Percentiles rank a stretch among this genome's conserved stretches.
These are phyloP conservation scores for Brachionus plicatilis DNA, from an alignment of 1,140 invertebrate genomes.

Conservation along the genomic window DNA sequence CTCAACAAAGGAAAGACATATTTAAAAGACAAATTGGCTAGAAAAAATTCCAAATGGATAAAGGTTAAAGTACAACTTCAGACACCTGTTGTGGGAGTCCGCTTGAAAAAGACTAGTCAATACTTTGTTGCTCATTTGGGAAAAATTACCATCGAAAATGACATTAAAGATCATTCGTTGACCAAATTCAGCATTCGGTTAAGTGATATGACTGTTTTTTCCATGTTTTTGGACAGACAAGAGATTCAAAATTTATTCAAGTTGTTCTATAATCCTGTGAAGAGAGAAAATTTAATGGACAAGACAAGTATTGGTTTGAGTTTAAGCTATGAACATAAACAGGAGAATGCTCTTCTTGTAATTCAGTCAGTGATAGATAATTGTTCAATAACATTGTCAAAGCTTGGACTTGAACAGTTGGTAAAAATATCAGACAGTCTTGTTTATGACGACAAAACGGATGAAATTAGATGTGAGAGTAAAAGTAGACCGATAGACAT, in stretches of 20 bases:
- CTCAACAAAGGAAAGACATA: neutral
- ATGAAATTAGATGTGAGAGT: neutral
- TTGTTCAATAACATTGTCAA: slow-evolving; percentile 21
- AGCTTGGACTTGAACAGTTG: neutral
- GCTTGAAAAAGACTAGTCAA: slow-evolving; percentile 69
- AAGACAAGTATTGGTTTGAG: slow-evolving; percentile 2
- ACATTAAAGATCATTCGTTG: neutral
- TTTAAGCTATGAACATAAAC: neutral
- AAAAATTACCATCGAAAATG: slow-evolving; percentile 67
- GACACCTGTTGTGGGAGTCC: slow-evolving; percentile 81
- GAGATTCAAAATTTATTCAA: slow-evolving; percentile 39
- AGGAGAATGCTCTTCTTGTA: neutral
- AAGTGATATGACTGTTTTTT: slow-evolving; percentile 79
- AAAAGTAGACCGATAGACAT: neutral
- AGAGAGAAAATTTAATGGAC: slow-evolving; percentile 2
- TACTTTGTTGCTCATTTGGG: slow-evolving; percentile 88
- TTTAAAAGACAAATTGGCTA: neutral
- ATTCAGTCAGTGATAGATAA: neutral
- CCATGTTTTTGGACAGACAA: slow-evolving; percentile 62
- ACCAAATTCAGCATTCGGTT: slow-evolving; percentile 61
- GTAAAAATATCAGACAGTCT: slow-evolving; percentile 14
- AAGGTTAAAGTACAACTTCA: slow-evolving; percentile 68
- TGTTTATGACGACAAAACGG: neutral
- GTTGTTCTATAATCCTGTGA: slow-evolving; percentile 48
- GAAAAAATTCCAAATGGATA: slow-evolving; percentile 42